Percentiles rank a stretch among this genome's conserved stretches.
Evolutionary conservation across 1,140 invertebrate genomes (phyloP).

Genomic region (Drepana arcuata): DNA sequence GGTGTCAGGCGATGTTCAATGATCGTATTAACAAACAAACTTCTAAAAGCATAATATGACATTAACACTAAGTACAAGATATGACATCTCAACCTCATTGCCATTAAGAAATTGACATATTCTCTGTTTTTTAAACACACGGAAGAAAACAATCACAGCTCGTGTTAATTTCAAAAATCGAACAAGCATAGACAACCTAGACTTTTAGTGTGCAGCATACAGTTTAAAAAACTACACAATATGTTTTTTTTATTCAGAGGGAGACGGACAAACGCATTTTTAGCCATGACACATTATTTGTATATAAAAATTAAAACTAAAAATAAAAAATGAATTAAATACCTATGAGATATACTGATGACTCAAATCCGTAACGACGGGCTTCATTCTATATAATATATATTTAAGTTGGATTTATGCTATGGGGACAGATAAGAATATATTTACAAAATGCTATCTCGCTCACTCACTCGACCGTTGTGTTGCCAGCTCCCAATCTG

Average conservation of each 20-base stretch:
- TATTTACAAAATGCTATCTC: constrained; percentile 66
- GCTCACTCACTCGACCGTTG: constrained; percentile 45
- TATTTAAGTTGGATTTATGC: constrained; percentile 60
- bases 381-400: constrained; percentile 30
- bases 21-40: constrained; percentile 47
- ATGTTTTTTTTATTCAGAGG: too few relatives aligned
- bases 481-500: constrained; percentile 24
- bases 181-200: constrained; percentile 25
- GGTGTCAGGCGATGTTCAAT: constrained; percentile 14
- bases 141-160: constrained; percentile 43
- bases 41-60: constrained; percentile 25
- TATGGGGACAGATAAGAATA: constrained; percentile 59
- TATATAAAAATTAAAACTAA: constrained; percentile 57
- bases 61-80: constrained; percentile 51
- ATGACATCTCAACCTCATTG: constrained; percentile 34
- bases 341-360: constrained; percentile 70
- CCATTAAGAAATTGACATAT: constrained; percentile 32
- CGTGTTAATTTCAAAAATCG: constrained; percentile 10
- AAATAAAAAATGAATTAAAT: constrained; percentile 63
- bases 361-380: constrained; percentile 45
- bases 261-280: constrained; percentile 4
- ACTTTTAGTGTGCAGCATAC: constrained; percentile 35
- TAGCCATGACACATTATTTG: constrained; percentile 43
- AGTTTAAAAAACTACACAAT: too few relatives aligned
- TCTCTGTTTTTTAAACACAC: constrained; percentile 13